These are phyloP conservation scores for Rhipidura dahli DNA, from an alignment of 2,113 vertebrate species.

Conservation along the genomic window DNA sequence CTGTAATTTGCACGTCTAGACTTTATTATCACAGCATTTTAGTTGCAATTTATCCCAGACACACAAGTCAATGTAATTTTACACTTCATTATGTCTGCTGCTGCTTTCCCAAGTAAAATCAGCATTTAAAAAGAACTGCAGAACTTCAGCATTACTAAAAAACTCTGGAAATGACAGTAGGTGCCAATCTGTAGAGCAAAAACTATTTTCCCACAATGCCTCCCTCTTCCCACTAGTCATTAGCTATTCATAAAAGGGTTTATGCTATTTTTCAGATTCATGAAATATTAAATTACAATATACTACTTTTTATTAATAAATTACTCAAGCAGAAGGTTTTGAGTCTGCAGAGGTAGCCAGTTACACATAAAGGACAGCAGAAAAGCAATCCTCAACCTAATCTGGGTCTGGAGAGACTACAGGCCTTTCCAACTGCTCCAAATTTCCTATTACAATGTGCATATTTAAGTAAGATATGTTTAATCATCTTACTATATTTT, in stretches of 20 bases:
- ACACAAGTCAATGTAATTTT: not conserved
- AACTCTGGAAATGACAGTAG: not conserved
- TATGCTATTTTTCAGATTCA: not conserved
- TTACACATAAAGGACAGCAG: not conserved
- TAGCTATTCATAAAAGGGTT: not conserved
- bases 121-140: not conserved
- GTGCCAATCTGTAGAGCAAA: not conserved
- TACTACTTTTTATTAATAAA: not conserved
- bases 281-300: not conserved
- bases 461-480: not conserved
- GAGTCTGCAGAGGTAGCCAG: not conserved
- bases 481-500: not conserved
- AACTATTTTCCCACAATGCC: not conserved
- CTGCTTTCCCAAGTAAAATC: not conserved
- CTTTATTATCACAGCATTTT: constrained; percentile 21
- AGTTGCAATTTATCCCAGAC: not conserved
- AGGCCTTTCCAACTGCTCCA: not conserved
- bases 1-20: constrained; percentile 28
- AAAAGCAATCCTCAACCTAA: not conserved
- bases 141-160: not conserved
- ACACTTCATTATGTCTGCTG: not conserved
- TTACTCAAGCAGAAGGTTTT: not conserved
- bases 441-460: not conserved
- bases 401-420: not conserved
- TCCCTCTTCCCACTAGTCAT: not conserved